Base-by-base conservation (phyloP, 2,888 invertebrate genomes). In the Nomada hirtipes region DNA sequence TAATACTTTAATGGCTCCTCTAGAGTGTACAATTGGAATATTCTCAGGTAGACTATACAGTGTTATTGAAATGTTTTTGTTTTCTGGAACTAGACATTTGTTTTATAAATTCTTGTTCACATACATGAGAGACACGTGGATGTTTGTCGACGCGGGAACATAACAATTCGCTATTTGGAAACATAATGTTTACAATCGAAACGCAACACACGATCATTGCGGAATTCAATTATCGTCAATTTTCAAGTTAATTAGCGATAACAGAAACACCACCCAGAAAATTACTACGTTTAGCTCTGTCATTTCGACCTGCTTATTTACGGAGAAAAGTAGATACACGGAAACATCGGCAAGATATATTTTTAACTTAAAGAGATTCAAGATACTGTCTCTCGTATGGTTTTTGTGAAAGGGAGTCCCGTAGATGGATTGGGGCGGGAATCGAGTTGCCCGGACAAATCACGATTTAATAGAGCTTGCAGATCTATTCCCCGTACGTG, bases 391-490 rank as follows among this genome's bases (percentile, higher is more conserved):
- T 63, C 59, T 63, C 42, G 13, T 47, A 13, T 47, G 47, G 47
- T 47, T 44, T 60, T 71, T 55, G 73, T 61, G 76, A 72, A 85
- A 88, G 78, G 61, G 81, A 79, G 74, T 84, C 80, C 59, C 77
- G 55, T 69, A 77, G 79, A 64, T 67, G 71, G 60, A 52, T 65
- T 42, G 67, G 67, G 60, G 65, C 80, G 76, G 72, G 70, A 82
- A 88, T 85, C 86, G 84, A 86, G 79, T 88, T 88, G 81, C 63
- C 76, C 64, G 79, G 83, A 76, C 84, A 83, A 88, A 88, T 88
- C 86, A 86, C 86, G 87, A 88, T 87, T 88, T 86, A 88, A 88
- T 86, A 80, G 85, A 82, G 83, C 88, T 88, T 84, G 85, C 86
- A 88, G 84, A 88, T 88, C 86, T 84, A 85, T 87, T 87, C 65